phyloP scores from a whole-genome alignment of 2,797 vertebrate species.

The Lacerta viridis region DNA sequence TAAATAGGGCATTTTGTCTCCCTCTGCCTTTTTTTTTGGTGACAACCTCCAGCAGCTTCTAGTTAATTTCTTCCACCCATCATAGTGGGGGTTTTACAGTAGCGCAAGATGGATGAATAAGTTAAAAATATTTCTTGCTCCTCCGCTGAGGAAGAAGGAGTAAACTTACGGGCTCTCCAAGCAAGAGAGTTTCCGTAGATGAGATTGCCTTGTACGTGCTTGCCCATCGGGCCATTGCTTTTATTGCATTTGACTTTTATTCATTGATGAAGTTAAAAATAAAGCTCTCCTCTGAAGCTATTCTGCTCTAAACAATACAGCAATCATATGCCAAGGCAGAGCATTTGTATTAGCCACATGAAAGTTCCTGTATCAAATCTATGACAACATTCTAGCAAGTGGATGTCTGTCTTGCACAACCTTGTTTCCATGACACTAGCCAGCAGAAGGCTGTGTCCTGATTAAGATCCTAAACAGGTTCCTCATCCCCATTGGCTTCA shows the following conservation, averaged over 20 bases:
- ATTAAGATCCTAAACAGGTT: slow-evolving; percentile 8
- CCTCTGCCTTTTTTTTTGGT: neutral
- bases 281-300: neutral
- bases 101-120: neutral
- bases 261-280: slow-evolving; percentile 41
- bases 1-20: slow-evolving; percentile 14
- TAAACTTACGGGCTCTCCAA: slow-evolving; percentile 16
- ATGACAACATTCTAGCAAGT: slow-evolving; percentile 36
- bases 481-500: neutral
- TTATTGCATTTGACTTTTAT: slow-evolving; percentile 38
- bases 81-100: neutral
- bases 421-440: slow-evolving; percentile 64
- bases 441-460: neutral
- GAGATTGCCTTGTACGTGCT: slow-evolving; percentile 9
- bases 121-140: neutral
- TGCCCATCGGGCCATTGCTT: slow-evolving; percentile 5
- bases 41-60: slow-evolving; percentile 24
- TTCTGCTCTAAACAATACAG: slow-evolving; percentile 47
- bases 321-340: slow-evolving; percentile 43
- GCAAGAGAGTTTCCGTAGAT: slow-evolving; percentile 24
- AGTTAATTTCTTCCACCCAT: neutral
- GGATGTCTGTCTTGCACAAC: slow-evolving; percentile 43
- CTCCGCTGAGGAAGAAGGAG: neutral
- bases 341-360: slow-evolving; percentile 40
- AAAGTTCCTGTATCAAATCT: slow-evolving; percentile 42